Base-by-base conservation (phyloP, 2,797 vertebrate species). In the Pangasius sanitwongsei region DNA sequence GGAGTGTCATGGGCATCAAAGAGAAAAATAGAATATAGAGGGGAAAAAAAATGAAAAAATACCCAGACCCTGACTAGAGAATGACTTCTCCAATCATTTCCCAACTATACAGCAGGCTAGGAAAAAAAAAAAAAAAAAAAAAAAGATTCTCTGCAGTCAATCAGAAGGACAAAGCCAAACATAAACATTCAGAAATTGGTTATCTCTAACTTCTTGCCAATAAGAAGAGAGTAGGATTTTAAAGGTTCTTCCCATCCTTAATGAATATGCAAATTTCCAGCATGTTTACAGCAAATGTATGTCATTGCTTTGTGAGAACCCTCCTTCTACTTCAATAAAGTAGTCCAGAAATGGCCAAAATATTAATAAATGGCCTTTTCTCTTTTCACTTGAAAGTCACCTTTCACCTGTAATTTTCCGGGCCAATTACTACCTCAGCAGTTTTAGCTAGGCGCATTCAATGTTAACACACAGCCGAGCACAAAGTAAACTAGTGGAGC, bases 381-480 rank as follows among this genome's bases (percentile, higher is more conserved):
- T 89, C 53, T 90, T 87, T 88, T 89, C 57, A 20, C 88, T 92
- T 92, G 88, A 93, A 92, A 92, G 88, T 90, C 89, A 91, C 90
- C 91, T 59, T 92, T 90, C 72, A 87, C 65, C 82, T 87, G 3
- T 31, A 85, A 65, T 89, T 91, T 91, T 88, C 85, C 86, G 72
- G 85, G 77, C 89, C 90, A 89, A 88, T 92, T 91, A 90, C 91
- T 89, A 90, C 67, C 89, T 91, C 91, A 90, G 91, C 87, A 59
- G 83, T 91, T 92, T 92, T 81, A 85, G 72, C 61, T 57, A 25
- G 63, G 86, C 85, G 86, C 87, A 89, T 92, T 85, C 83, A 63
- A 50, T 59, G 48, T 59, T 89, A 87, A 86, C 83, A 63, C 87
- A 91, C 37, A 89, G 78, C 82, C 53, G 87, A 89, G 61, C 70